phyloP scores from a whole-genome alignment of 2,113 vertebrate species.

The Petrocephalus microphthalmus region DNA sequence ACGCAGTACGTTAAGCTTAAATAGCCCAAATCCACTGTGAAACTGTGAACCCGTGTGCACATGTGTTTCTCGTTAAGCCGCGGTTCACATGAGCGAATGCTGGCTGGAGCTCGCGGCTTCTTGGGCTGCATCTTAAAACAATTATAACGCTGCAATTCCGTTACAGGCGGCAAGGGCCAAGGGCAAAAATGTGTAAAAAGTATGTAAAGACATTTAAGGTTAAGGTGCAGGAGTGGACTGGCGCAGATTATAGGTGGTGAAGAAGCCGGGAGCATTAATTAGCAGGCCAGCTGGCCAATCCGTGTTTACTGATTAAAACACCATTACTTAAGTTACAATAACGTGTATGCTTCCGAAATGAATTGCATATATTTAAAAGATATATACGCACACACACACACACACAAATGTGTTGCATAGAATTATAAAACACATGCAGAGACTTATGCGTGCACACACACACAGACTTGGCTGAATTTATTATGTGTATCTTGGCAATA shows the following conservation, averaged over 20 bases:
- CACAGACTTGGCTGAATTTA: neutral
- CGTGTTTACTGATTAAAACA: neutral
- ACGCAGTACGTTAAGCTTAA: neutral
- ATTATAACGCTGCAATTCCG: constrained; percentile 1
- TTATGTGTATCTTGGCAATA: constrained; percentile 1
- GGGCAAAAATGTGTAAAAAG: neutral
- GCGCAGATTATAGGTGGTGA: neutral
- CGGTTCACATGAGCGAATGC: neutral
- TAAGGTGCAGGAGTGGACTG: neutral
- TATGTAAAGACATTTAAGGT: neutral
- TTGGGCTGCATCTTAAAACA: neutral
- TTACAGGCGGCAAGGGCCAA: neutral
- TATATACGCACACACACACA: neutral
- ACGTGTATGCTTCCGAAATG: neutral
- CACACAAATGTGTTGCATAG: neutral
- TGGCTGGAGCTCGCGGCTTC: neutral
- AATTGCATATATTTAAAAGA: neutral
- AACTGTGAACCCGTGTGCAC: neutral
- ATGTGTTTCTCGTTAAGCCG: neutral
- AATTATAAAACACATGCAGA: neutral
- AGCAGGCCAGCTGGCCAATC: neutral
- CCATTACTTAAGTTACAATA: neutral
- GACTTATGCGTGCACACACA: neutral
- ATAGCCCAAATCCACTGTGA: constrained; percentile 11
- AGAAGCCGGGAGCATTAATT: neutral